These are phyloP conservation scores for Origma solitaria DNA, from an alignment of 2,113 vertebrate genomes.

Conservation along the genomic window DNA sequence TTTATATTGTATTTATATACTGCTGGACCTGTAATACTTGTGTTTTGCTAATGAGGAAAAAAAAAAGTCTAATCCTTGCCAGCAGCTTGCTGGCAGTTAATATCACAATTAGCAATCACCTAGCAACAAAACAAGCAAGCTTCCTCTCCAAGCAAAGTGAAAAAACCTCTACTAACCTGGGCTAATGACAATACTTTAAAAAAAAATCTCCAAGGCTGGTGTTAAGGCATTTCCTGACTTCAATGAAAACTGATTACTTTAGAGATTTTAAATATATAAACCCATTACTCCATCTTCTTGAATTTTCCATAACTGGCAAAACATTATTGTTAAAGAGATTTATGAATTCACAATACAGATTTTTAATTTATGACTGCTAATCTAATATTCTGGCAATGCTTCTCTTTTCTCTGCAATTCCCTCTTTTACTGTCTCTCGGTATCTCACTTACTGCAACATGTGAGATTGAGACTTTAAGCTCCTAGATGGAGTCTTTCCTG, in stretches of 20 bases:
- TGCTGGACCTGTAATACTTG: slow-evolving; percentile 3
- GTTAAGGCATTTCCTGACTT: slow-evolving; percentile 16
- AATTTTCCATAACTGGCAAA: not conserved
- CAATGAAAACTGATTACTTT: slow-evolving; percentile 11
- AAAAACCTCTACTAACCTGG: slow-evolving; percentile 27
- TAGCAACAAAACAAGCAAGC: slow-evolving; percentile 71
- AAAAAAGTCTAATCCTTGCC: slow-evolving; percentile 53
- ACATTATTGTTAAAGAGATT: slow-evolving; percentile 7
- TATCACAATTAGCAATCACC: slow-evolving; percentile 73
- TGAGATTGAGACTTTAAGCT: not conserved
- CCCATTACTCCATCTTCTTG: not conserved
- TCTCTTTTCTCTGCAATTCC: not conserved
- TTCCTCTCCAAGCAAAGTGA: slow-evolving; percentile 56
- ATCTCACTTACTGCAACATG: not conserved
- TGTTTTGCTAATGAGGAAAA: slow-evolving; percentile 63
- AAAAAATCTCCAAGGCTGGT: slow-evolving; percentile 32
- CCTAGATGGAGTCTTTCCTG: not conserved
- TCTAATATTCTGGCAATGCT: slow-evolving; percentile 25
- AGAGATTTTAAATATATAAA: slow-evolving; percentile 7
- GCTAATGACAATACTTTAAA: slow-evolving; percentile 52
- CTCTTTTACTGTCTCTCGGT: not conserved
- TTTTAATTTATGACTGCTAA: slow-evolving; percentile 37
- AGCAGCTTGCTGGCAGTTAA: slow-evolving; percentile 66
- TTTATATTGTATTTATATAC: not conserved
- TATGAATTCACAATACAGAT: slow-evolving; percentile 22